Evolutionary conservation across 1,140 invertebrate species (phyloP).

Genomic region (Dendrolimus punctatus): DNA sequence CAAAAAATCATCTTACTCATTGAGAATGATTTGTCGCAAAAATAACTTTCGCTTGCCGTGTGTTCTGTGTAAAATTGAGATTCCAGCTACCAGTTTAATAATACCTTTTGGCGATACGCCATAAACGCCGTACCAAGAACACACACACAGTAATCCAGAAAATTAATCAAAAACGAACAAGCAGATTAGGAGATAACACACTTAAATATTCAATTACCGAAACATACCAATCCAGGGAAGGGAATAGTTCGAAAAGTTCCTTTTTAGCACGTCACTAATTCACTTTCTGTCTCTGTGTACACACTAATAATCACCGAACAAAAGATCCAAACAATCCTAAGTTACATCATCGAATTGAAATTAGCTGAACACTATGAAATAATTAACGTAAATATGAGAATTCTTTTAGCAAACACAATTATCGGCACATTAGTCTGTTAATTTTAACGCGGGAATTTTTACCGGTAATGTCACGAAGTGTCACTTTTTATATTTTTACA

Average conservation of each 20-base stretch:
- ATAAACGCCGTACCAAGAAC: slow-evolving; percentile 17
- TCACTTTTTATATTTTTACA: no score
- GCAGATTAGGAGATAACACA: slow-evolving; percentile 4
- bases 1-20: slow-evolving; percentile 3
- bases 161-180: slow-evolving; percentile 7
- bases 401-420: slow-evolving; percentile 9
- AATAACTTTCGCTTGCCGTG: slow-evolving; percentile 33
- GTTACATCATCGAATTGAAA: slow-evolving; percentile 49
- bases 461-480: no score
- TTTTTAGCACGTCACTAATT: slow-evolving; percentile 31
- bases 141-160: slow-evolving; percentile 11
- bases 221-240: slow-evolving; percentile 18
- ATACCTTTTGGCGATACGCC: slow-evolving; percentile 51
- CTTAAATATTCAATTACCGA: slow-evolving; percentile 7
- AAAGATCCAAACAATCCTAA: slow-evolving; percentile 38
- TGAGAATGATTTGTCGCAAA: slow-evolving; percentile 15
- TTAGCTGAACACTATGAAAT: slow-evolving; percentile 27
- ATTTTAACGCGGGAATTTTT: no score
- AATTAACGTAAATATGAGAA: slow-evolving; percentile 25
- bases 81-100: slow-evolving; percentile 39
- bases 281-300: slow-evolving; percentile 44
- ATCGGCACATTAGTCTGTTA: slow-evolving; percentile 4
- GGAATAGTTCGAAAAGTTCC: slow-evolving; percentile 9
- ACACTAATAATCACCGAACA: slow-evolving; percentile 26
- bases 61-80: slow-evolving; percentile 38